Base-by-base conservation (phyloP, 1,140 invertebrate species). In the Calosoma granatense region DNA sequence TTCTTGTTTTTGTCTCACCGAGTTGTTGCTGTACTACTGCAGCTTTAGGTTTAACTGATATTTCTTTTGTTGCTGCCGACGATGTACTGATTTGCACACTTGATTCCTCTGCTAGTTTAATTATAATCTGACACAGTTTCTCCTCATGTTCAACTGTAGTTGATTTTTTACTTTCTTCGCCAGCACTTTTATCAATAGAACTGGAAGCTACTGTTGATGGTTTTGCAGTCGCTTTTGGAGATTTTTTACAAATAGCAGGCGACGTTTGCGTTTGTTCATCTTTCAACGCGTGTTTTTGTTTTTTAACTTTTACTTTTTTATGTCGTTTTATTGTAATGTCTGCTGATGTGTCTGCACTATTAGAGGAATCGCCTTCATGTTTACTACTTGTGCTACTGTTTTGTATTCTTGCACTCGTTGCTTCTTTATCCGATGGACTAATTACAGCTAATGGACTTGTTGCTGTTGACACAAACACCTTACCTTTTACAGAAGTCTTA, bases 91-190 rank as follows among this genome's bases (percentile, higher is more conserved):
- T 47, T 47, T 47, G 9, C 9, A 47, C 17, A 51, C 53, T 39
- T 4, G n/a, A 17, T 57, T 70, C 60, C 20, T 66, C 62, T 20
- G 65, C 58, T 3, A 71, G 58, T 64, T 70, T 71, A 36, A 71
- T 70, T 6, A 69, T 58, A 43, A 71, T 70, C 55, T 71, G 64
- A 58, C 67, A 70, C 14, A 67, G 9, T 43, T 68, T 63, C 21
- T 68, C 65, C 6, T 23, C 43, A 43, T 54, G 21, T 47, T 60
- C 58, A 6, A 6, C 26, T 6, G 26, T 30, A 30, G 26, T 47
- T 11, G 4, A 6, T 47, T 47, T 6, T 47, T 47, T 17, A 47
- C 17, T 47, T 47, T 47, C 15, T 47, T 47, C 17, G 4, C 4
- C 15, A 4, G 17, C 4, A 47, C 4, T 47, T 12, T 11, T 47